Base-by-base conservation (phyloP, 2,888 invertebrate genomes). In the Tinea pellionella region DNA sequence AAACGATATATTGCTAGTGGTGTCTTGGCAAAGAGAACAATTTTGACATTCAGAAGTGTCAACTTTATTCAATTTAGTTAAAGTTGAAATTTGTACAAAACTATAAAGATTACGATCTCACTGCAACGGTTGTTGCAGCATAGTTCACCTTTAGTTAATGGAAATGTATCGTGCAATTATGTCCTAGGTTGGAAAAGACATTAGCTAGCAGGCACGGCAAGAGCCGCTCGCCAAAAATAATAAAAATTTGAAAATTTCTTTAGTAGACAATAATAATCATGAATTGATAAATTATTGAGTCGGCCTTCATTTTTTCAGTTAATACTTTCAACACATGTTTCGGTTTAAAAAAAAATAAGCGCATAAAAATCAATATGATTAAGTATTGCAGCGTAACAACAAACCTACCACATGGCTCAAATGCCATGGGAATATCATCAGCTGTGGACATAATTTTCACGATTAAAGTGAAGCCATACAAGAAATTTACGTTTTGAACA, bases 101-200 rank as follows among this genome's bases (percentile, higher is more conserved):
- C 57, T 42, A 12, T 56, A 12, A 18, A 56, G 29, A 56, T 19
- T 9, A 19, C 16, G 16, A 32, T 13, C 13, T 32, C 19, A n/a
- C 16, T 18, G 18, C 18, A 47, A 64, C 63, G 66, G 67, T 64
- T 65, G 70, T 69, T 70, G 69, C 68, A 64, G 67, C 70, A 68
- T 72, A 75, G 79, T 75, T 75, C 73, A 78, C 53, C 18, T 53
- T 73, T 72, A 67, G 63, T 63, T 72, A 76, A 78, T 77, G 67
- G 70, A 66, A 67, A 64, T 64, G 67, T 72, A 73, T 69, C 68
- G 70, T 72, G 71, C 69, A 63, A 73, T 73, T 74, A 71, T 65
- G 62, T 65, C 66, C 62, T 15, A 13, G 29, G 24, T n/a, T 19
- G 57, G 32, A 57, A 32, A 57, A 57, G 57, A 57, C 32, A 57